Base-by-base conservation (phyloP, 2,888 invertebrate genomes). In the Drosophila kambysellisi region DNA sequence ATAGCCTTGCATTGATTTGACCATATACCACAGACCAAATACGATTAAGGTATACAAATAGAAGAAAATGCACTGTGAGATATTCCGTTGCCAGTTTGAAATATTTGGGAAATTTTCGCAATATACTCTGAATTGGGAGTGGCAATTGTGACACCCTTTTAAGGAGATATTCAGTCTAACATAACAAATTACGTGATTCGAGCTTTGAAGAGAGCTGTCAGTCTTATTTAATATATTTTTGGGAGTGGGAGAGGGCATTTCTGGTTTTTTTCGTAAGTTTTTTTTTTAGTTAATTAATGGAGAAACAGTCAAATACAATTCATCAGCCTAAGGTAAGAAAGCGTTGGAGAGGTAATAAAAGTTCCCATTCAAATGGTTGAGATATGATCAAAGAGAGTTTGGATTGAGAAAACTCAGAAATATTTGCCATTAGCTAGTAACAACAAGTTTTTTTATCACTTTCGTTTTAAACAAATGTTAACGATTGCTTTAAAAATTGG, bases 131-230 rank as follows among this genome's bases (percentile, higher is more conserved):
- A n/a, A 56, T 39, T 29, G 56, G 56, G 56, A 39, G 56, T 29
- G 56, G 56, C 56, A 52, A 52, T 52, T 32, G 52, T 52, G 20
- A 2, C n/a, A 56, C 56, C 56, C 56, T 56, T 56, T 56, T 30
- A 54, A 56, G 56, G 56, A 56, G 56, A 30, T 39, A 56, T n/a
- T 56, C 39, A 30, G 39, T n/a, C 41, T 15, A 56, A 30, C n/a
- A 30, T 20, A 46, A 46, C 46, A 15, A 46, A 46, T 56, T 56
- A 39, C 39, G 56, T 56, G 39, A 56, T 54, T 15, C 17, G 20
- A 17, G 29, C 25, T 43, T 32, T 57, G 39, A 9, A 20, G n/a
- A 41, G 7, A 41, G 15, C 9, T 43, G 39, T n/a, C 17, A 25
- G 15, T 57, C 8, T 57, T 41, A n/a, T 5, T 41, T 35, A 20